Evolutionary conservation across 2,888 invertebrate species (phyloP), one percentile per base, ranked within the genome.

Genomic region (Orthosia incerta): DNA sequence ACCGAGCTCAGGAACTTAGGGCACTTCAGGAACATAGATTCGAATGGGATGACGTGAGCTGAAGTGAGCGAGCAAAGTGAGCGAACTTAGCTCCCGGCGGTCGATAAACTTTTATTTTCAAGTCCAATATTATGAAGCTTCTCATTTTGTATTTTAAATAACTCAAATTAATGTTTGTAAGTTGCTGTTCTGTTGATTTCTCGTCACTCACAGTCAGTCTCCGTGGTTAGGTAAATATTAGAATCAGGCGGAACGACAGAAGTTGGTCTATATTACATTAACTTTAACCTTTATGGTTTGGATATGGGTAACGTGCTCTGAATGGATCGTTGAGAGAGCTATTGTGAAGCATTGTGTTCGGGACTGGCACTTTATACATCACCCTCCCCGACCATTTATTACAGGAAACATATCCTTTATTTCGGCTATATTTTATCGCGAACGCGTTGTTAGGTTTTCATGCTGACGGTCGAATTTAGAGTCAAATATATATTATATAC

Each of bases 301-400:
- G 18, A 56, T 50, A 11, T 39, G 16, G 5, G 16, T 39, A 7
- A 20, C 18, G n/a, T 9, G 5, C 12, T 45, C 13, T 50, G 20
- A 45, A 59, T 26, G 45, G n/a, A 59, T n/a, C n/a, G n/a, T 15
- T 50, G 20, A 51, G 13, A 53, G 15, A 7, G 11, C 4, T 46
- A 53, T 60, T 53, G 51, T 71, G 11, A 15, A 46, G 20, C 20
- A 60, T 53, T 71, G 20, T 70, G 18, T 60, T 51, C 20, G 20
- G 11, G 31, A 2, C 26, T 23, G 20, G 46, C 31, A 60, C 51
- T 60, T 60, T n/a, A 60, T 46, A 53, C 0, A 64, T 53, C 45
- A 39, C 16, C 15, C 48, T 23, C 12, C 9, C 9, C 20, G 2
- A 48, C 53, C 56, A 56, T 71, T 51, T 46, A 57, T 53, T 18